Evolutionary conservation across 2,888 invertebrate species (phyloP).

Genomic region (Spodoptera littoralis): DNA sequence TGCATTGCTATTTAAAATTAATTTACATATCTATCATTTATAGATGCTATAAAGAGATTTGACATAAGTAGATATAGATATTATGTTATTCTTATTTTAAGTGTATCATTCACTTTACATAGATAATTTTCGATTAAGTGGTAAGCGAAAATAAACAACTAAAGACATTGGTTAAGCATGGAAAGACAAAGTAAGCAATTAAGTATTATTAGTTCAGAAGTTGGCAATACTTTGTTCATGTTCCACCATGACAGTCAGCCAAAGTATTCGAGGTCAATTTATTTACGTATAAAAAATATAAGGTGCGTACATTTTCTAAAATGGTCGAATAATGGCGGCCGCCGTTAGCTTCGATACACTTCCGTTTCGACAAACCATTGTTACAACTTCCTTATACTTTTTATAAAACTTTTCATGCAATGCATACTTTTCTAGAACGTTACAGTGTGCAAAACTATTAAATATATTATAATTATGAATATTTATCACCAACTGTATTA

Average conservation of each 20-base stretch:
- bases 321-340: slow-evolving; percentile 64
- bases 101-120: neutral
- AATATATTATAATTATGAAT: slow-evolving; percentile 33
- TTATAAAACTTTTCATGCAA: slow-evolving; percentile 42
- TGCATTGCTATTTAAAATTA: too few relatives aligned
- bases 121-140: neutral
- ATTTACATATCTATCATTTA: too few relatives aligned
- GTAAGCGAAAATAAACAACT: slow-evolving; percentile 1
- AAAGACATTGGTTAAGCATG: slow-evolving; percentile 4
- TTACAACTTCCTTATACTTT: slow-evolving; percentile 72
- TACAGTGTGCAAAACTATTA: slow-evolving; percentile 8
- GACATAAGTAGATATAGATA: too few relatives aligned
- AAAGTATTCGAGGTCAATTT: slow-evolving; percentile 65
- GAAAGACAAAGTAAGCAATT: slow-evolving; percentile 5
- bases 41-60: too few relatives aligned
- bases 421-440: slow-evolving; percentile 10
- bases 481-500: slow-evolving; percentile 22
- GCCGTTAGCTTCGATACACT: slow-evolving; percentile 66
- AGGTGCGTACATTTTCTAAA: slow-evolving; percentile 59
- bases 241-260: slow-evolving; percentile 40
- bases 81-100: neutral
- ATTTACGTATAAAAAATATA: slow-evolving; percentile 43
- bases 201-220: slow-evolving; percentile 7
- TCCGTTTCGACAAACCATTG: slow-evolving; percentile 70
- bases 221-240: slow-evolving; percentile 45